Base-by-base conservation (phyloP, 2,888 invertebrate species). In the Parapristionchus giblindavisi region DNA sequence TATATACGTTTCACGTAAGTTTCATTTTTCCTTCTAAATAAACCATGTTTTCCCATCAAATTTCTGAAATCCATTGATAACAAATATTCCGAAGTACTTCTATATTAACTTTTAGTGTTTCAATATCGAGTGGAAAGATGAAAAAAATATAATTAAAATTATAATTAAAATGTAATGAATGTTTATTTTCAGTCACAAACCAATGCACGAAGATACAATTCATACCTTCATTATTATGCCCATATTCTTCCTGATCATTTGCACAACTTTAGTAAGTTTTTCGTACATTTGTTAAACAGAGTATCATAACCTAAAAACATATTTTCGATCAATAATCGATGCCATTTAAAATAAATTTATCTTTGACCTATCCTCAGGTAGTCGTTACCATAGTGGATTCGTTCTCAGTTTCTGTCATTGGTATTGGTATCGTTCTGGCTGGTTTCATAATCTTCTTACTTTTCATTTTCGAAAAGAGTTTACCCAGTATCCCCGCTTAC, bases 151-250 rank as follows among this genome's bases (percentile, higher is more conserved):
- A n/a, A n/a, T n/a, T n/a, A n/a, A n/a, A 52, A n/a, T 52, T 21
- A n/a, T 43, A 6, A 17, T 24, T 14, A 54, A 54, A 4, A 27
- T 58, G 6, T 32, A 8, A 29, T 32, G 29, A 58, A 32, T 3
- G 3, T 60, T 29, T 38, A 1, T 5, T 70, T 70, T 21, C 63
- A 74, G 75, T n/a, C 75, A 77, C 60, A 61, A 66, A 65, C 76
- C 78, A 2, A 82, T 83, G 8, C 83, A 83, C 60, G 79, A 85
- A 5, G 86, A 87, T 21, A 78, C 81, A 43, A 83, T 85, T 58
- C 75, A 72, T 56, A 82, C 82, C 38, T 84, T 85, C 1, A 78
- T 87, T 51, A 56, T 87, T 51, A 77, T 87, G 77, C 87, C 87
- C 5, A 77, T 85, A 8, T 48, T 85, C n/a, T 87, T 87, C 78